Percentiles rank a stretch among this genome's conserved stretches.
Conservation (phyloP, 2,888 invertebrate species). For the Leptarthrus brevirostris region DNA sequence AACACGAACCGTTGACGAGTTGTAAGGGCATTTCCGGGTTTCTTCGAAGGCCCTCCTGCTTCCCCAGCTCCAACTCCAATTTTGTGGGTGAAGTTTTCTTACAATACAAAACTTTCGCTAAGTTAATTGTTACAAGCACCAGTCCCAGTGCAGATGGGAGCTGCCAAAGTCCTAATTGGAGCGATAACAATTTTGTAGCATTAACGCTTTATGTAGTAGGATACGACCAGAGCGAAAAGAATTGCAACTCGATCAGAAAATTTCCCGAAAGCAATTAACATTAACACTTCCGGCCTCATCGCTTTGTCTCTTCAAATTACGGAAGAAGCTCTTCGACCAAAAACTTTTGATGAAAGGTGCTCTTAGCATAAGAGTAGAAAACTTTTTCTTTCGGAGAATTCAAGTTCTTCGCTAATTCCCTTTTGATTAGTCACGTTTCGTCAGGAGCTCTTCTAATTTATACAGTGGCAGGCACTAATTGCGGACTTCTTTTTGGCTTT, state of each 20-base stretch:
- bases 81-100: no score
- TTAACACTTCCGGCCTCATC: not conserved
- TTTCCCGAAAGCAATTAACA: not conserved
- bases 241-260: not conserved
- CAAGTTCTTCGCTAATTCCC: constrained; percentile 19
- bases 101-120: no score
- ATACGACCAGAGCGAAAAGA: not conserved
- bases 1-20: constrained; percentile 31
- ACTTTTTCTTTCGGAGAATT: constrained; percentile 20
- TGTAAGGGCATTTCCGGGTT: constrained; percentile 7
- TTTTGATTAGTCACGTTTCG: constrained; percentile 36
- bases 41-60: not conserved
- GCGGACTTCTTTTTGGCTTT: constrained; percentile 2
- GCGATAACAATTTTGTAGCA: not conserved
- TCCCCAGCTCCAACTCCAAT: no score
- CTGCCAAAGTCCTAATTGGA: not conserved
- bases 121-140: no score
- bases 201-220: not conserved
- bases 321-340: not conserved
- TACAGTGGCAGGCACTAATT: constrained; percentile 17
- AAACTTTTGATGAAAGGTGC: constrained; percentile 16
- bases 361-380: not conserved
- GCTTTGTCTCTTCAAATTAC: not conserved
- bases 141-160: no score
- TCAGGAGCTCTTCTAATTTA: constrained; percentile 5